Base-by-base conservation (phyloP, 2,113 vertebrate species). In the Tenebrosternarchus preto region DNA sequence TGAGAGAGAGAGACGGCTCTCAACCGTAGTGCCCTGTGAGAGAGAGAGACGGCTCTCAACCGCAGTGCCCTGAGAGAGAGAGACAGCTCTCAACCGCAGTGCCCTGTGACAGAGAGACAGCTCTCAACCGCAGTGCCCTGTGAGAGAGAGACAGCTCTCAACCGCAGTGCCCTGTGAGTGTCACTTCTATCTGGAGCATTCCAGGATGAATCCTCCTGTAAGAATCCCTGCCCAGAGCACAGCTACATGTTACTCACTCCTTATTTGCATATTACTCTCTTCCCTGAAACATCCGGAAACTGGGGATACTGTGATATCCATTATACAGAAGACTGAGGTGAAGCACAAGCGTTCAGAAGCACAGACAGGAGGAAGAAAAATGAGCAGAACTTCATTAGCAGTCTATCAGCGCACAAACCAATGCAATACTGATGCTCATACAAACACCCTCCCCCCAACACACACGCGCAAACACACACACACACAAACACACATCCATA, bases 311-410 rank as follows among this genome's bases (percentile, higher is more conserved):
- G 56, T 59, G 56, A 59, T 22, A 59, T 59, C 19, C 19, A 2
- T 33, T 3, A 67, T 55, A 19, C 8, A 25, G 22, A 20, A 56
- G 27, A 31, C 27, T 17, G 5, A 24, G 11, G 8, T 16, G n/a
- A n/a, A n/a, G 27, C 55, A 43, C 76, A 70, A 29, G 8, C n/a
- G 20, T 15, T 57, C 46, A 53, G 55, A 17, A 39, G 71, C 78
- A 39, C 29, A 77, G 64, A 5, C 11, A 46, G 11, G 12, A 50
- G 43, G 12, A 50, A 36, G 33, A 4, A 6, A 36, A 36, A 6
- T 36, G 12, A 50, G 9, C n/a, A 50, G 9, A 50, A 12, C 43
- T 12, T 50, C 11, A 50, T 50, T 50, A 50, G 43, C 43, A 50
- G 43, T 12, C 43, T 15, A 50, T 50, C 11, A 50, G 12, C 11